Evolutionary conservation across 1,140 invertebrate species (phyloP), one percentile per base, ranked within the genome.

Genomic region (Drosophila mauritiana): DNA sequence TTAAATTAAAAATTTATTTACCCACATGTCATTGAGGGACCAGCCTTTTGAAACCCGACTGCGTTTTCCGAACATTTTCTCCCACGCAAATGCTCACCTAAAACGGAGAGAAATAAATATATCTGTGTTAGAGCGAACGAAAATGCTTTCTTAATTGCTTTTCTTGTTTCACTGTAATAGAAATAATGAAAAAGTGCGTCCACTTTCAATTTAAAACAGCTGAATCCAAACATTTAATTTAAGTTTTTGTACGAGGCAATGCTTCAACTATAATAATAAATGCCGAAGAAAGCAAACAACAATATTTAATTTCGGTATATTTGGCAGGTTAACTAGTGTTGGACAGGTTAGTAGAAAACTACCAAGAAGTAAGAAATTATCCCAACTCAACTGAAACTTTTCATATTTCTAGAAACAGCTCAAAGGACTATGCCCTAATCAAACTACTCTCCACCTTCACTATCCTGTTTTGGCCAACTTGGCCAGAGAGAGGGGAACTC

Each of bases 1-100:
- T 79, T 83, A 88, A 88, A 88, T 89, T 86, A 86, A 88, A 86
- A 88, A 86, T 86, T 15, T 76, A 88, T 86, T 73, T 78, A 46
- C 58, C 56, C 68, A 77, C 77, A 52, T 72, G 64, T 54, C 69
- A 65, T 12, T 40, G 15, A 80, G 55, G 53, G 39, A 51, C 13
- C 46, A 13, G 12, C 34, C 20, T 17, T 58, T 34, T 20, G 39
- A 61, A 63, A 64, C 8, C 46, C 59, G 25, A 49, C 6, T 63
- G 58, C 36, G 40, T 37, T 63, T 46, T n/a, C 22, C 34, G 17
- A 15, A 17, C 10, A 10, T 27, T 20, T 25, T 39, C 22, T 62
- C 27, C 43, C 43, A 34, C 17, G 27, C 11, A 42, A 36, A 15
- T 42, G 63, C 61, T 69, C 48, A 70, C 67, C 67, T 70, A 46